Evolutionary conservation across 2,113 vertebrate species (phyloP), one percentile per base, ranked within the genome.

Genomic region (Lophura nycthemera): DNA sequence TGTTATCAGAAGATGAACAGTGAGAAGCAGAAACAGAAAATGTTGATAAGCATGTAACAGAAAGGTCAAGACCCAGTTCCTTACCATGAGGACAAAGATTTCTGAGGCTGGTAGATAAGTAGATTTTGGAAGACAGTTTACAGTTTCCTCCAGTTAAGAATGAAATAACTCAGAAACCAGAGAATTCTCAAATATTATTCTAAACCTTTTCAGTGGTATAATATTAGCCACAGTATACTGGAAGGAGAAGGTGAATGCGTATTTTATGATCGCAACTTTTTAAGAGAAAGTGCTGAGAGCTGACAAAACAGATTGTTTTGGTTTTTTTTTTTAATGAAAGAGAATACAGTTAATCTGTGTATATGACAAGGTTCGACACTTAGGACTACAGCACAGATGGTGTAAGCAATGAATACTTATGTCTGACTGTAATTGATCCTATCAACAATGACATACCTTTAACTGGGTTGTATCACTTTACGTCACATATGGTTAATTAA

Each of bases 361-460:
- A 73, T 94, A 84, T 96, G 95, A 96, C 93, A 88, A 78, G 93
- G 94, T 97, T 96, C 88, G 96, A 83, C 94, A 84, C 93, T 96
- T 96, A 94, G 76, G 86, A 93, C 52, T 96, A 88, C 86, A 82
- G 94, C 93, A 92, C 96, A 97, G 95, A 97, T 97, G 96, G 96
- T 60, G 36, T 63, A 94, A 93, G 92, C 93, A 96, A 36, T 90
- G 96, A 96, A 89, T 95, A 93, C 95, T 96, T 95, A 96, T 96
- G 94, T 82, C 94, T 96, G 92, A 92, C 96, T 97, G 96, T 96
- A 97, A 97, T 70, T 97, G 96, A 97, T 96, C 95, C 95, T 97
- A 96, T 97, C 96, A 96, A 97, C 94, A 96, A 90, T 96, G 95
- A 94, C 95, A 96, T 96, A 97, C 96, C 95, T 97, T 97, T 95